These are phyloP conservation scores for Andrena camellia DNA, from an alignment of 2,888 invertebrate species.

Conservation along the genomic window DNA sequence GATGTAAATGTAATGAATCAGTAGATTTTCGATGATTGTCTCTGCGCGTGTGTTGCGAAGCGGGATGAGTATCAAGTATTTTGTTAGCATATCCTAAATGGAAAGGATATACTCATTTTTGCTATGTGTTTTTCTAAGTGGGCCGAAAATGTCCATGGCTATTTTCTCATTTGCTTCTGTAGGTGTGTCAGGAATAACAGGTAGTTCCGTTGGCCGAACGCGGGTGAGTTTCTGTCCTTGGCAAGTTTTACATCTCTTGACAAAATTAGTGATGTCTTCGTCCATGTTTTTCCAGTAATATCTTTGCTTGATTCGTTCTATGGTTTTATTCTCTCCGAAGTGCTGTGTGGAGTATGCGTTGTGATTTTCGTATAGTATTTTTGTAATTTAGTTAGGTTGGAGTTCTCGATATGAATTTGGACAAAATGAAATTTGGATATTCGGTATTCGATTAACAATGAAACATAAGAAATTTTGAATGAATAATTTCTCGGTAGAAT, in stretches of 20 bases:
- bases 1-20: no score
- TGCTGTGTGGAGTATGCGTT: background rate
- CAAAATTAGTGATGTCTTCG: background rate
- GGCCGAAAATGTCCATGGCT: constrained; percentile 6
- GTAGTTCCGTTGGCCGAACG: background rate
- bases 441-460: background rate
- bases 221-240: background rate
- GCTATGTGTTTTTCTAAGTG: background rate
- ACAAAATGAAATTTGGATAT: background rate
- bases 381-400: background rate
- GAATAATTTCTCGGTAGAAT: no score
- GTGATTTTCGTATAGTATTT: background rate
- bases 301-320: background rate
- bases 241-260: background rate
- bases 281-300: background rate
- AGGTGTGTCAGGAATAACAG: background rate
- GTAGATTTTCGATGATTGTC: no score
- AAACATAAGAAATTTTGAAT: no score
- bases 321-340: background rate
- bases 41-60: no score
- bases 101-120: constrained; percentile 11
- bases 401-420: background rate
- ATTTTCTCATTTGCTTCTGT: background rate
- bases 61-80: constrained; percentile 2
- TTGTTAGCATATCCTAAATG: background rate